These are phyloP conservation scores for Syndactyla subalaris DNA, from an alignment of 2,797 vertebrate species.

Conservation along the genomic window DNA sequence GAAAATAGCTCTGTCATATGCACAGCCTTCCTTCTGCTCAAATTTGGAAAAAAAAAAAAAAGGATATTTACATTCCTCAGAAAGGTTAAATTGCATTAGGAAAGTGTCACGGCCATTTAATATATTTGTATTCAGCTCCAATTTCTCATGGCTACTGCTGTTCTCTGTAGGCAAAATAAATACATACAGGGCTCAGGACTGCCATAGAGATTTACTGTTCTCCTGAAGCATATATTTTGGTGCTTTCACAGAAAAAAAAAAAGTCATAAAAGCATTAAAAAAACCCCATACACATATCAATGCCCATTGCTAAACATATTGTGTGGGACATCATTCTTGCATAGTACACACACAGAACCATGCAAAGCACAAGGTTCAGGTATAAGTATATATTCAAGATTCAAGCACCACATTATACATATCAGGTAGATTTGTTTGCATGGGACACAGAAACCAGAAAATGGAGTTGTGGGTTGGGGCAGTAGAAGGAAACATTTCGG, in stretches of 20 bases:
- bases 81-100: not conserved
- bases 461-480: rapidly evolving
- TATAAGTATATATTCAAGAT: not conserved
- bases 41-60: not conserved
- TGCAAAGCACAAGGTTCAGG: not conserved
- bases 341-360: not conserved
- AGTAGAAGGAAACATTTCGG: not conserved
- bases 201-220: not conserved
- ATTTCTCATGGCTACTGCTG: not conserved
- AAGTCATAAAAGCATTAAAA: not conserved
- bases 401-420: not conserved
- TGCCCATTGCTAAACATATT: not conserved
- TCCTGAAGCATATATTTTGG: not conserved
- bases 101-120: not conserved
- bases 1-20: not conserved
- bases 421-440: not conserved
- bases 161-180: not conserved
- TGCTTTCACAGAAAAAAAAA: not conserved
- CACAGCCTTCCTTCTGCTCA: not conserved
- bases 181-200: not conserved
- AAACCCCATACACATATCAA: not conserved
- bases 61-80: not conserved
- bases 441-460: not conserved
- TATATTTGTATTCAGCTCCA: not conserved
- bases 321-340: not conserved